Evolutionary conservation across 2,113 vertebrate species (phyloP).

Genomic region (Tragulus kanchil): DNA sequence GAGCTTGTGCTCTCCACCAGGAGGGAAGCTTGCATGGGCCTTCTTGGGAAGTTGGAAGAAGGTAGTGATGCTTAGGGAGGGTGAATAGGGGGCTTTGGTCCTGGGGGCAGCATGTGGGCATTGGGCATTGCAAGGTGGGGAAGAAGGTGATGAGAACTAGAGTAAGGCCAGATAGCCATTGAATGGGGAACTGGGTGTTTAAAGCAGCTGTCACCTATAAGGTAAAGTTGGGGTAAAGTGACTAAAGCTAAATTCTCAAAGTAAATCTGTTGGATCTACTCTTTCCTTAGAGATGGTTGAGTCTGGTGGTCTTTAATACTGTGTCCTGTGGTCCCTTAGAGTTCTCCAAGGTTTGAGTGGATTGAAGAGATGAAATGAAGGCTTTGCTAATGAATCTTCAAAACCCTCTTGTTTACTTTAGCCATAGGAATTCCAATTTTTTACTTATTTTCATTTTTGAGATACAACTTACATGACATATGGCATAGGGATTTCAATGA

Average conservation of each 20-base stretch:
- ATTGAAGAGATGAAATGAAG: not conserved
- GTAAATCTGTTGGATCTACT: not conserved
- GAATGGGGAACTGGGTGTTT: not conserved
- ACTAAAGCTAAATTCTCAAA: not conserved
- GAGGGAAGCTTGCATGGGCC: not conserved
- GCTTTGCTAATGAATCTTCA: not conserved
- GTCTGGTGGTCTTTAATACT: not conserved
- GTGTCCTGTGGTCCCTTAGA: not conserved
- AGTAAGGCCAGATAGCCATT: not conserved
- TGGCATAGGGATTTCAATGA: not conserved
- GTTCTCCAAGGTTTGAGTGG: not conserved
- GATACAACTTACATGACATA: not conserved
- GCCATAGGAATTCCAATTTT: not conserved
- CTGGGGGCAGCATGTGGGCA: not conserved
- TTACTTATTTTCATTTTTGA: not conserved
- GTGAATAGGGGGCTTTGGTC: not conserved
- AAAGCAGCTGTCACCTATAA: not conserved
- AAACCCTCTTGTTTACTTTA: not conserved
- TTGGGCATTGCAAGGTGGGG: not conserved
- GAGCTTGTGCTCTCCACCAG: not conserved
- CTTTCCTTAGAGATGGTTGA: not conserved
- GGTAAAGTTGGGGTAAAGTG: not conserved
- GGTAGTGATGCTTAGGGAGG: not conserved
- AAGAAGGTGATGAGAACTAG: not conserved
- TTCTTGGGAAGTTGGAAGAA: not conserved